Percentiles rank a stretch among this genome's conserved stretches.
Evolutionary conservation across 92 coral and sea anemone species (phyloP).

Genomic region (Bergia sp.): DNA sequence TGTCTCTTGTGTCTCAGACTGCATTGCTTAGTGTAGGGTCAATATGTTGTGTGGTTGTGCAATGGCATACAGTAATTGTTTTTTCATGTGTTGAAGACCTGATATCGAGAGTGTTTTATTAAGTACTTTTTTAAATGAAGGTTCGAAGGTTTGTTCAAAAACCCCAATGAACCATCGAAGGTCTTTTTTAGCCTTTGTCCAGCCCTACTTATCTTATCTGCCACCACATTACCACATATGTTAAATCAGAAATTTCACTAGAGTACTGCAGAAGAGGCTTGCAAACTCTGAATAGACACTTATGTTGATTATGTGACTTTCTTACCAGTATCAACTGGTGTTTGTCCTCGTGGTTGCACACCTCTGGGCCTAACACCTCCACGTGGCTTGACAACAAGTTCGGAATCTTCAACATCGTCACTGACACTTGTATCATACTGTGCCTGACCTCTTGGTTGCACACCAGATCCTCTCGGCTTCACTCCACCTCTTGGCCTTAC

Average conservation of each 20-base stretch:
- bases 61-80: too few species aligned
- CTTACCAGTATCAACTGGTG: conserved; percentile 34
- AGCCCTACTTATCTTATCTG: too few species aligned
- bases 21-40: too few species aligned
- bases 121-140: too few species aligned
- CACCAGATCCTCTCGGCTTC: conserved; percentile 5
- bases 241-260: background rate
- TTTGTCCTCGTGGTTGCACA: background rate
- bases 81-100: too few species aligned
- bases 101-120: too few species aligned
- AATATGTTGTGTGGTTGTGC: too few species aligned
- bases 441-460: conserved; percentile 7
- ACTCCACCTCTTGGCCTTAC: conserved; percentile 23
- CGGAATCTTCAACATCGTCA: conserved; percentile 28
- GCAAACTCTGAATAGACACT: background rate
- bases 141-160: too few species aligned
- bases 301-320: background rate
- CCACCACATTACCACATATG: too few species aligned
- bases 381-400: conserved; percentile 16
- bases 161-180: too few species aligned
- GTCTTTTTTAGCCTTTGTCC: too few species aligned
- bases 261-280: background rate
- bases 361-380: conserved; percentile 21
- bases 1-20: too few species aligned
- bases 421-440: background rate